A percentile compares a stretch with the other conserved stretches of the same genome.
Conservation (phyloP, 2,113 vertebrate species). For the Ciconia stormi region DNA sequence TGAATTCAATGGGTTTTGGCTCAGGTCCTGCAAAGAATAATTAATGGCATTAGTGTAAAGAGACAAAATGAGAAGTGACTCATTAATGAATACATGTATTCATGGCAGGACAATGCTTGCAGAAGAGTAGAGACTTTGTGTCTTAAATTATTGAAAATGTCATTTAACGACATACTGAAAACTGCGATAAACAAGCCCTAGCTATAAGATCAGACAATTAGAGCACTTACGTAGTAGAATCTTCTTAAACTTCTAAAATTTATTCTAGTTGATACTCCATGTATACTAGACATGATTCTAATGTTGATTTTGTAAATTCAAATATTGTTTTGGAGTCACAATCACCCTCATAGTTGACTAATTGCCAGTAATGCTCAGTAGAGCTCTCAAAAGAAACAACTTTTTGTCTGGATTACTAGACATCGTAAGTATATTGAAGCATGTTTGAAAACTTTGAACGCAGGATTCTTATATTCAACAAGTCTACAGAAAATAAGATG, state of each 20-base stretch:
- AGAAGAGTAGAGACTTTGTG: slow-evolving; percentile 44
- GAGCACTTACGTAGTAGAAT: neutral
- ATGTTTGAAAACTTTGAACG: neutral
- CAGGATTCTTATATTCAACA: neutral
- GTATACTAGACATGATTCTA: neutral
- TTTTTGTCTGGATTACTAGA: neutral
- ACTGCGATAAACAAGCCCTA: neutral
- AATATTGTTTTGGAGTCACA: neutral
- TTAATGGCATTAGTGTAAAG: slow-evolving; percentile 56
- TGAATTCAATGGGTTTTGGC: slow-evolving; percentile 18
- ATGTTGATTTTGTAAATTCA: slow-evolving; percentile 14
- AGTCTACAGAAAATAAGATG: neutral
- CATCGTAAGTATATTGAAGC: neutral
- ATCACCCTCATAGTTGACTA: neutral
- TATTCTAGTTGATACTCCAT: neutral
- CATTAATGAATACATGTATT: slow-evolving; percentile 38
- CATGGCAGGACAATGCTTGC: slow-evolving; percentile 43
- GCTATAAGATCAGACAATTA: neutral
- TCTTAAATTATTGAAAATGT: slow-evolving; percentile 48
- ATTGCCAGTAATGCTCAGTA: neutral
- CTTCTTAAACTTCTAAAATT: slow-evolving; percentile 10
- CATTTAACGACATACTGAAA: slow-evolving; percentile 20
- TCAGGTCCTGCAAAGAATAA: slow-evolving; percentile 40
- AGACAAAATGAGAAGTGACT: slow-evolving; percentile 52
- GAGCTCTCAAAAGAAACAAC: neutral